Base-by-base conservation (phyloP, 2,888 invertebrate species). In the Eupithecia subfuscata region DNA sequence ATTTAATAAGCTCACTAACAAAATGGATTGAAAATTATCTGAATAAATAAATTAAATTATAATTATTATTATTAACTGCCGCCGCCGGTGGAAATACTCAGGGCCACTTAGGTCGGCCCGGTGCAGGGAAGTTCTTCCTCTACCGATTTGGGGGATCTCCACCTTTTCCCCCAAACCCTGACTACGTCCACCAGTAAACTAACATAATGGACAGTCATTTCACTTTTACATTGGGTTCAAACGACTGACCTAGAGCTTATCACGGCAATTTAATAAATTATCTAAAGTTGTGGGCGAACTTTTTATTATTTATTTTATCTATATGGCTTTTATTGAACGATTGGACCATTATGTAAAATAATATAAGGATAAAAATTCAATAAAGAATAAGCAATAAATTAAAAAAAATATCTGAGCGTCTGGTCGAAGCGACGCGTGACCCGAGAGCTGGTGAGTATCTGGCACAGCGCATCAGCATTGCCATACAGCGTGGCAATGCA, bases 131-230 rank as follows among this genome's bases (percentile, higher is more conserved):
- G 1, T 9, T 34, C 34, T 34, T 34, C 34, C 48, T 56, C 9
- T 60, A 25, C 16, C 3, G 4, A 60, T 60, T 60, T 60, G 16
- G 45, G 45, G 18, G 18, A 45, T 18, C 45, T 18, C 45, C 48
- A 48, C 7, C 48, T 48, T 48, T 18, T 6, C 6, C 12, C 40
- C 40, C 30, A 63, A 12, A 37, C 74, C 76, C 75, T 83, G 81
- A 85, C 79, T 83, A 70, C 73, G 73, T 80, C 76, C 78, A 74
- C 73, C n/a, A 52, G 79, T 83, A 78, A 84, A 85, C 81, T 80
- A 79, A 75, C 69, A 65, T 81, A 82, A 86, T 78, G 79, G 80
- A 74, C 77, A 63, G 69, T 48, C 74, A 75, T 78, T 76, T 78
- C 74, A 72, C 75, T 71, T 68, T 77, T 74, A 79, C 79, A 80